These are phyloP conservation scores for Drosophila tripunctata DNA, from an alignment of 2,888 invertebrate genomes.

Conservation along the genomic window DNA sequence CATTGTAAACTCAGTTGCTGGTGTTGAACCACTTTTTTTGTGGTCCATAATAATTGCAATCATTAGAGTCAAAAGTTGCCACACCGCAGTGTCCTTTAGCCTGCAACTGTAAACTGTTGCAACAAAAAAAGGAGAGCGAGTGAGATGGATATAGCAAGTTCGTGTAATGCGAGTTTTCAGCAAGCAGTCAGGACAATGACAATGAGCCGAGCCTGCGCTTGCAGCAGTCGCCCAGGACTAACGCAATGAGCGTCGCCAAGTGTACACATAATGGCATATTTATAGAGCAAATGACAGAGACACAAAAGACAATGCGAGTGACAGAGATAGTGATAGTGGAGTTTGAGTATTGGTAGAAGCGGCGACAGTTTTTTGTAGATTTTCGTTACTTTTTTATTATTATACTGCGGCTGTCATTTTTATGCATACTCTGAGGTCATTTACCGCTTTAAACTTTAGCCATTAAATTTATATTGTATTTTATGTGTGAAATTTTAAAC, in stretches of 20 bases:
- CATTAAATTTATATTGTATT: constrained; percentile 43
- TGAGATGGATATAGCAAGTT: constrained; percentile 31
- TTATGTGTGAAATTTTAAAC: constrained; percentile 18
- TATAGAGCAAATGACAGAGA: constrained; percentile 56
- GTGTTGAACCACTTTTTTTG: constrained; percentile 53
- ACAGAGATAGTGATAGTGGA: constrained; percentile 9
- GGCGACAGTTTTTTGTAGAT: constrained; percentile 2
- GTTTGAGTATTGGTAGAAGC: too few relatives aligned
- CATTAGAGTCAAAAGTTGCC: constrained; percentile 81
- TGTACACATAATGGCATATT: constrained; percentile 76
- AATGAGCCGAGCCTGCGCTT: constrained; percentile 42
- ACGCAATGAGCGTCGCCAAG: constrained; percentile 69
- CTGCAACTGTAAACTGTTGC: constrained; percentile 63
- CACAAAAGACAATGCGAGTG: constrained; percentile 27
- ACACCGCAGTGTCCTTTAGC: constrained; percentile 78
- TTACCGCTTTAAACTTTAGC: constrained; percentile 66
- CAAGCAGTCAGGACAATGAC: constrained; percentile 54
- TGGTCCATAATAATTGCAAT: constrained; percentile 79
- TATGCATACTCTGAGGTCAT: constrained; percentile 67
- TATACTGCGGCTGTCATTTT: constrained; percentile 66
- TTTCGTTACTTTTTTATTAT: constrained; percentile 27
- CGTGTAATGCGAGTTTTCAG: constrained; percentile 52
- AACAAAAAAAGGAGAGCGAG: constrained; percentile 29
- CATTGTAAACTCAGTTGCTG: constrained; percentile 64
- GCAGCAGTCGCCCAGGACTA: constrained; percentile 46